Base-by-base conservation (phyloP, 2,113 vertebrate species). In the Echinops telfairi region DNA sequence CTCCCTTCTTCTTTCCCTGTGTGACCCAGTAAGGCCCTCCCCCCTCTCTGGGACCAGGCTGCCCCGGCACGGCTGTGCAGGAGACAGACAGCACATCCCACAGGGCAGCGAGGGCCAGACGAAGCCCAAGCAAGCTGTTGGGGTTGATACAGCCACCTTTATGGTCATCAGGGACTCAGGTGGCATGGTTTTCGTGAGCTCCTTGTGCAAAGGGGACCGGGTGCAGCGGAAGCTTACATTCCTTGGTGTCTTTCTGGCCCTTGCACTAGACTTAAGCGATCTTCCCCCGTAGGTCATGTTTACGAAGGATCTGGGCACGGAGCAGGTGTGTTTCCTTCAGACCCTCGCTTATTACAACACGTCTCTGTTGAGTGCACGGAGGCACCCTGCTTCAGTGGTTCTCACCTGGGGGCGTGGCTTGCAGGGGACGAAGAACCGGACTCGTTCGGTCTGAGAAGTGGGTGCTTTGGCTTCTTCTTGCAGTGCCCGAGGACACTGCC, bases 401-500 rank as follows among this genome's bases (percentile, higher is more conserved):
- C 83, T 82, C 71, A 0, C 22, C 3, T 64, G 91, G 92, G 86
- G 86, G 84, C 71, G 62, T 10, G 33, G 17, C 20, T 25, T 76
- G 31, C 53, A 10, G 78, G 53, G 53, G 14, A 31, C 92, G 75
- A 81, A n/a, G 58, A 22, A 33, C 43, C 57, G 29, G 82, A 73
- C 75, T 94, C 86, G 29, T 89, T 92, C 68, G 6, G 27, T 66
- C 66, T 81, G 86, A 83, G 47, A 36, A 29, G 14, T 88, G 83
- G 60, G 58, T 47, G 88, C 76, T 71, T 83, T 94, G 83, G n/a
- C 76, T 20, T 97, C 76, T 95, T 14, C 66, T 97, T 97, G 20
- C 96, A 99, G 99, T 99, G 96, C 98, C 93, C 94, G 98, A 99
- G 84, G 98, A 99, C 71, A 94, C 97, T 86, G 84, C 98, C 93